These are phyloP conservation scores for Tokudaia muenninki DNA, from an alignment of 2,797 vertebrate species.

Conservation along the genomic window DNA sequence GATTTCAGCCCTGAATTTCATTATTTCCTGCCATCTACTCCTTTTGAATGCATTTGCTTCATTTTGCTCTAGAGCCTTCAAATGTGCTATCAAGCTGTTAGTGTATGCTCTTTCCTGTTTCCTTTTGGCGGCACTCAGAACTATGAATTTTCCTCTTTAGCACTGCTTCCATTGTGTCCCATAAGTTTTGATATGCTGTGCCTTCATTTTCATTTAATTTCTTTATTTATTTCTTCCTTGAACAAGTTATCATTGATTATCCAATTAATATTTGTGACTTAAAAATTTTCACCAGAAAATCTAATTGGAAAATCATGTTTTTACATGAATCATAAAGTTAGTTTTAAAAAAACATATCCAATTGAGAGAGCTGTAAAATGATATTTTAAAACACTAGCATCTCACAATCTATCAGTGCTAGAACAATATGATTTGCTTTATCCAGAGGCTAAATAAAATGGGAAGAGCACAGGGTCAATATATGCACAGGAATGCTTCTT, in stretches of 20 bases:
- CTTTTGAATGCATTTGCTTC: too few species aligned
- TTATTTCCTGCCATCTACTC: too few species aligned
- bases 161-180: too few species aligned
- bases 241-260: constrained; percentile 78
- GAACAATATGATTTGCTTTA: constrained; percentile 79
- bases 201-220: too few species aligned
- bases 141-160: too few species aligned
- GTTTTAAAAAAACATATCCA: constrained; percentile 86
- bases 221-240: too few species aligned
- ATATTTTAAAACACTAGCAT: constrained; percentile 91
- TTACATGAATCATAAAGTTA: constrained; percentile 84
- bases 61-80: too few species aligned
- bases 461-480: constrained; percentile 90
- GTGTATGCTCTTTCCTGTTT: too few species aligned
- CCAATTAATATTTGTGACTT: constrained; percentile 86
- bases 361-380: constrained; percentile 88
- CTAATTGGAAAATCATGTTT: constrained; percentile 91
- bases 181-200: too few species aligned
- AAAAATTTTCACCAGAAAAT: constrained; percentile 87
- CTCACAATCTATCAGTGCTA: constrained; percentile 90
- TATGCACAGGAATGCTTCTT: constrained; percentile 89
- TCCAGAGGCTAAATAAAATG: constrained; percentile 87
- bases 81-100: too few species aligned
- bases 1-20: too few species aligned
- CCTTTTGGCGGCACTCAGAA: too few species aligned